These are phyloP conservation scores for Tachycineta bicolor DNA, from an alignment of 2,113 vertebrate genomes.

Conservation along the genomic window DNA sequence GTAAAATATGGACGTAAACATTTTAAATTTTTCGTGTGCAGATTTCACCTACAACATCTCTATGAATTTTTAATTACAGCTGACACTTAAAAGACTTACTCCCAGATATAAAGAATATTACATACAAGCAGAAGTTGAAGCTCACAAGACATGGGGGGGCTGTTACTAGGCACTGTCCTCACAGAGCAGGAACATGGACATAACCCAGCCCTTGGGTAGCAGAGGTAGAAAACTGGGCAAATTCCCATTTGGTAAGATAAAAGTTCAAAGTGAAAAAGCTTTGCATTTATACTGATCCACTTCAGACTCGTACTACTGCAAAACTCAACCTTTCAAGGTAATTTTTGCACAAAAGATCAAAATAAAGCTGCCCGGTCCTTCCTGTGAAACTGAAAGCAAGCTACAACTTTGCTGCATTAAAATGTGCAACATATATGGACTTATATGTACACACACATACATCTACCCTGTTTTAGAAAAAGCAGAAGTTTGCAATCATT, in stretches of 20 bases:
- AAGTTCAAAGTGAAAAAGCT: constrained; percentile 53
- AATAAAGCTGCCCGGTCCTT: neutral
- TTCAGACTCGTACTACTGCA: constrained; percentile 42
- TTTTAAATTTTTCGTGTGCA: neutral
- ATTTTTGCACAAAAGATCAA: constrained; percentile 37
- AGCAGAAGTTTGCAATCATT: neutral
- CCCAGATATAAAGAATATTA: constrained; percentile 40
- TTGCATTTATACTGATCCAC: constrained; percentile 53
- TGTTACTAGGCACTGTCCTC: constrained; percentile 86
- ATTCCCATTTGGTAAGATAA: constrained; percentile 81
- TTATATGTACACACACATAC: too few species aligned
- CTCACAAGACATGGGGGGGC: constrained; percentile 79
- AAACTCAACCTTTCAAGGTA: constrained; percentile 68
- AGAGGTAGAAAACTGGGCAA: constrained; percentile 88
- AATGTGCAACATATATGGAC: neutral
- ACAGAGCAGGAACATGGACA: constrained; percentile 71
- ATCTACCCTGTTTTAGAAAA: neutral
- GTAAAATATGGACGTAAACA: constrained; percentile 21
- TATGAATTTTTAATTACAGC: constrained; percentile 29
- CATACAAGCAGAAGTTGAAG: constrained; percentile 56
- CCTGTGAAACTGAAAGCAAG: neutral
- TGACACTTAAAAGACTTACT: constrained; percentile 16
- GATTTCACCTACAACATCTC: constrained; percentile 35
- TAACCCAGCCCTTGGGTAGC: constrained; percentile 75
- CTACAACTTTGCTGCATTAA: neutral